Base-by-base conservation (phyloP, 2,888 invertebrate species). In the Ectemnius lituratus region DNA sequence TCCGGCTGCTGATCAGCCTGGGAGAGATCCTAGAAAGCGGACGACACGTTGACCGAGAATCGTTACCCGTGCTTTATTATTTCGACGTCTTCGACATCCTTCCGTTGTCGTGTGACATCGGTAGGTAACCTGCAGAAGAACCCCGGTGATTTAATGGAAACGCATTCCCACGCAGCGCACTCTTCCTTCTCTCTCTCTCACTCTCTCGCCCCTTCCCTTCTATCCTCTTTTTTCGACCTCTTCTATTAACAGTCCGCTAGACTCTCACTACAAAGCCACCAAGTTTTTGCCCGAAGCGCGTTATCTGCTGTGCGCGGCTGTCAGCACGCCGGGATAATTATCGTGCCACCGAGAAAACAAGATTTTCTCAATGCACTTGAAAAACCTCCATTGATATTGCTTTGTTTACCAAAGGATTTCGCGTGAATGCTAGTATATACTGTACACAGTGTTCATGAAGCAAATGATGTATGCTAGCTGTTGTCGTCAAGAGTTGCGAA, bases 71-170 rank as follows among this genome's bases (percentile, higher is more conserved):
- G 82, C 75, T 83, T 77, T 79, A 81, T 70, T 70, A 69, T 76
- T 82, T 78, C 81, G 78, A 78, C 77, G 76, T 76, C 73, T 71
- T 68, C 71, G 76, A 70, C 69, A 67, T 67, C 62, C 52, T 63
- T 67, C 61, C 63, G 58, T 58, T 63, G 60, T 65, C 47, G 69
- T 77, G 81, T 75, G 72, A 63, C 79, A 37, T 37, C 37, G 37
- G 37, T 37, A 8, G 37, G 37, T 37, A 37, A 37, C 37, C 8
- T 37, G 52, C 5, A 79, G 84, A 89, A 88, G 85, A 89, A 88
- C 82, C 83, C 83, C 80, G 82, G 83, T 86, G 88, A 87, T 87
- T 89, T 87, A 89, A 88, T 88, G 86, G 87, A 88, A 87, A 87
- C 84, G 81, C 87, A 86, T 89, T 89, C 89, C 89, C 89, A 89